Conservation (phyloP, 2,888 invertebrate species). For the Noctua janthina region DNA sequence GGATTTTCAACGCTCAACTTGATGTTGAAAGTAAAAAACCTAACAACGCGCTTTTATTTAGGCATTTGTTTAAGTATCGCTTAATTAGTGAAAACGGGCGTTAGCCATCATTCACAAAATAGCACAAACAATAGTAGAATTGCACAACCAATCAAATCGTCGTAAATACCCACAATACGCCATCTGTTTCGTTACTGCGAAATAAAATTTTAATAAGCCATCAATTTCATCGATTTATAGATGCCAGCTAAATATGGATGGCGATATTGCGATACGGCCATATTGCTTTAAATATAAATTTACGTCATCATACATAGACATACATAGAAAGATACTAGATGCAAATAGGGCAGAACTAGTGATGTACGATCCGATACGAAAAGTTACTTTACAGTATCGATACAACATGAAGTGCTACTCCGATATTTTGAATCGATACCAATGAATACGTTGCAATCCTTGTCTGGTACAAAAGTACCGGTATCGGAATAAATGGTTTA, state of each 20-base stretch:
- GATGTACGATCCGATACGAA: background rate
- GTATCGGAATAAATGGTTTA: background rate
- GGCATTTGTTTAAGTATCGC: background rate
- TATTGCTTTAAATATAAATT: constrained; percentile 18
- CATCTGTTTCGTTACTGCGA: constrained; percentile 25
- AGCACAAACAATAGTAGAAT: constrained; percentile 38
- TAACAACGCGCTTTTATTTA: background rate
- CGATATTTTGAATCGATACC: background rate
- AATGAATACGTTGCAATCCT: background rate
- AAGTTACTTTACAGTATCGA: background rate
- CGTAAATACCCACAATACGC: background rate
- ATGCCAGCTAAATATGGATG: constrained; percentile 26
- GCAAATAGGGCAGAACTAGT: constrained; percentile 16
- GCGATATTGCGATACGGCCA: constrained; percentile 6
- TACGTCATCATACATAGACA: constrained; percentile 1
- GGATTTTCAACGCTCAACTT: background rate
- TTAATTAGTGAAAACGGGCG: background rate
- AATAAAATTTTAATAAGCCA: constrained; percentile 29
- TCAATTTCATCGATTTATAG: constrained; percentile 31
- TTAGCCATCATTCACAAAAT: constrained; percentile 37
- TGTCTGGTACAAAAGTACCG: background rate
- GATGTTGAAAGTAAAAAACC: background rate
- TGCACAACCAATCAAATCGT: constrained; percentile 29
- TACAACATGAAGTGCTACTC: background rate
- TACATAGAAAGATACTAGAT: background rate